Evolutionary conservation across 1,140 invertebrate genomes (phyloP).

Genomic region (Chelonus insularis): DNA sequence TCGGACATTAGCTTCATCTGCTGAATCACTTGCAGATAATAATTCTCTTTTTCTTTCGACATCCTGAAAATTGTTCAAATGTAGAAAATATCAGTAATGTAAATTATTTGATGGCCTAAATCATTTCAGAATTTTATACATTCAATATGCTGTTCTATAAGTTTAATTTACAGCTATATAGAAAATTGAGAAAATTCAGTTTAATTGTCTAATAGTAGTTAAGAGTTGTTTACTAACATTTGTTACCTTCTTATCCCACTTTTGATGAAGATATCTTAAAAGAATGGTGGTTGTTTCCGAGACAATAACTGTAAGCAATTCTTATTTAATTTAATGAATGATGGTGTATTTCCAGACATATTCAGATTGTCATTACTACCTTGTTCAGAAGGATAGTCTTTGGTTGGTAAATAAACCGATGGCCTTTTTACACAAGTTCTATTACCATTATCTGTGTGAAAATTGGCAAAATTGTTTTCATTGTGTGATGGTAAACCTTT

Average conservation of each 20-base stretch:
- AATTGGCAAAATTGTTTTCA: constrained; percentile 87
- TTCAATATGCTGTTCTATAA: constrained; percentile 5
- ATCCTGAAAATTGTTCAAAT: too few species aligned
- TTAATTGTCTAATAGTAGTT: constrained; percentile 10
- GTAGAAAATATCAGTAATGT: constrained; percentile 5
- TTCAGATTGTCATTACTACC: too few species aligned
- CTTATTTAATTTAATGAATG: constrained; percentile 10
- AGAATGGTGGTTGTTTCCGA: constrained; percentile 94
- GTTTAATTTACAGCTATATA: neutral
- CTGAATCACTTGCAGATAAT: constrained; percentile 47
- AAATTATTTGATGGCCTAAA: neutral
- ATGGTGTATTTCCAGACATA: neutral
- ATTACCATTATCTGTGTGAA: constrained; percentile 83
- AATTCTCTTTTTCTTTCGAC: constrained; percentile 54
- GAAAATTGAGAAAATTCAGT: too few species aligned
- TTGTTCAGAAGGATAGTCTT: constrained; percentile 87
- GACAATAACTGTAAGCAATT: constrained; percentile 83
- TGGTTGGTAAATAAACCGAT: constrained; percentile 87
- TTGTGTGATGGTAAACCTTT: constrained; percentile 89
- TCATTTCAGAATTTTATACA: neutral
- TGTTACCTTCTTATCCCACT: constrained; percentile 88
- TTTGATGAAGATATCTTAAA: constrained; percentile 88
- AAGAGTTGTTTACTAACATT: neutral
- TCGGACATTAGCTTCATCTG: constrained; percentile 48
- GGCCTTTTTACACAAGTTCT: constrained; percentile 83